Base-by-base conservation (phyloP, 2,888 invertebrate species). In the Therioaphis trifolii region DNA sequence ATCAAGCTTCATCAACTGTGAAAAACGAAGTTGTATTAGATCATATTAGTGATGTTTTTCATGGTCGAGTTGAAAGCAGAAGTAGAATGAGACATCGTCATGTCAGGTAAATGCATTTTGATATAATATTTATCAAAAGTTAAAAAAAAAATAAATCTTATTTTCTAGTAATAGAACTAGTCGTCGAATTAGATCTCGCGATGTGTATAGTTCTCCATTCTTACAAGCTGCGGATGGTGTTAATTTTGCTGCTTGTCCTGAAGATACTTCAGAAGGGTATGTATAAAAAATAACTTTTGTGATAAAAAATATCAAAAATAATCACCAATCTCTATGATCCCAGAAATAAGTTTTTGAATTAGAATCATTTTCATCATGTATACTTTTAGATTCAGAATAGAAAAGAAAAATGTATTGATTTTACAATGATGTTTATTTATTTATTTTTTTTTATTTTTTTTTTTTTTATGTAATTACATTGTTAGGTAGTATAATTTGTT, bases 241-340 rank as follows among this genome's bases (percentile, higher is more conserved):
- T 15, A 74, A 40, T 82, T 74, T 82, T 82, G 49, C 82, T 66
- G 40, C 63, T 49, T 63, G 74, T 74, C 58, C 74, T 74, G 82
- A 82, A 52, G 82, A 82, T 27, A 82, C 82, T 61, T 52, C 74
- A 18, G 74, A 66, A 18, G 82, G 82, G 82, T 82, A 49, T n/a
- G 72, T 66, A 52, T 9, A 35, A 3, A n/a, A 66, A 72, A 49
- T 52, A 43, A 2, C 21, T 35, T n/a, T 24, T 78, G 0, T 46
- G 46, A 35, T 2, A 24, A 40, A 11, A n/a, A 21, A 40, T 14
- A 55, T 7, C 4, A 35, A 35, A 35, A 35, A 7, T 35, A 35
- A 35, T 5, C 35, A 35, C 35, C 7, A 35, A 35, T 7, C 35
- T 35, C 35, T 7, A 5, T 35, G 35, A 35, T 7, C 7, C 35